A percentile compares a stretch with the other conserved stretches of the same genome.
Conservation (phyloP, 2,113 vertebrate species). For the Poeciliopsis retropinna region DNA sequence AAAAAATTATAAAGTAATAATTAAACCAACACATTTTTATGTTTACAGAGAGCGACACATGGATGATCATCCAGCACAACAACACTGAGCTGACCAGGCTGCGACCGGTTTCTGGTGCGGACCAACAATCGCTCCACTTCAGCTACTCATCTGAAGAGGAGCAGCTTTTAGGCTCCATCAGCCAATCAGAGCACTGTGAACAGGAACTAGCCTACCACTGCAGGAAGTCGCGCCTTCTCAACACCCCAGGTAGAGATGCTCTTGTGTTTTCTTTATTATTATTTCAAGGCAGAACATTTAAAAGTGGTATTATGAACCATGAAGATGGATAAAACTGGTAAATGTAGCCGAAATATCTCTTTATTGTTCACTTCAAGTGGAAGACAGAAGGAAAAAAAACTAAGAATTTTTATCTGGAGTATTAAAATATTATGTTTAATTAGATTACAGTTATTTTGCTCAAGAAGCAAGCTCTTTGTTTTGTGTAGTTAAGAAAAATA, state of each 20-base stretch:
- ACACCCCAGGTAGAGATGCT: constrained; percentile 76
- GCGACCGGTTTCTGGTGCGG: constrained; percentile 76
- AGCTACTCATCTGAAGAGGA: constrained; percentile 84
- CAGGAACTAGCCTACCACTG: constrained; percentile 92
- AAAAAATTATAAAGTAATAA: not conserved
- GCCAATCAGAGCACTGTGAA: constrained; percentile 87
- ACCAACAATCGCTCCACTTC: constrained; percentile 80
- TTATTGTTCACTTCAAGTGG: no score
- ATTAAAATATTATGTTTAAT: no score
- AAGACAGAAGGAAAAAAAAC: no score
- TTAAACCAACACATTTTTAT: not conserved
- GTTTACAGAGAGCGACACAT: constrained; percentile 78
- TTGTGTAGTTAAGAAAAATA: no score
- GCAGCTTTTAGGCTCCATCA: constrained; percentile 86
- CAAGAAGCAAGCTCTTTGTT: no score
- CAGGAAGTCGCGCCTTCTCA: constrained; percentile 90
- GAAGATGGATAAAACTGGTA: no score
- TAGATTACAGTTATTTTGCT: no score
- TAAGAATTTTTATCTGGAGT: no score
- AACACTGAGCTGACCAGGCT: constrained; percentile 87
- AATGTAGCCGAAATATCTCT: no score
- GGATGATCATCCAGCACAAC: constrained; percentile 92
- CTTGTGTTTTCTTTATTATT: not conserved
- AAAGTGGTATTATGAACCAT: not conserved
- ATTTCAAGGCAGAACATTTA: not conserved